Conservation (phyloP, 2,113 vertebrate genomes). For the Mobula hypostoma region DNA sequence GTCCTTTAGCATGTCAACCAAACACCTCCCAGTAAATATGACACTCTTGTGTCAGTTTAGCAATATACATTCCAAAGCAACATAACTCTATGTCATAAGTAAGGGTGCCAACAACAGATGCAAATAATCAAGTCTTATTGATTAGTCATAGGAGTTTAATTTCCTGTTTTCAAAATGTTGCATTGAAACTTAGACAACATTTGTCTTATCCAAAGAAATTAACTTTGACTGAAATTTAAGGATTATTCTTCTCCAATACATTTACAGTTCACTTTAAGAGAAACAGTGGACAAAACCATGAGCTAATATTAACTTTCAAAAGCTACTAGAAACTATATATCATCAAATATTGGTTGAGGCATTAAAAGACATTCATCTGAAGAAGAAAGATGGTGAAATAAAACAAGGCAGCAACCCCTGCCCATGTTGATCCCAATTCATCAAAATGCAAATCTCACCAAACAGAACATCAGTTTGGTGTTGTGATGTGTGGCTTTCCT, state of each 20-base stretch:
- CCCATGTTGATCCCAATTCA: not conserved
- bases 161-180: not conserved
- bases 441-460: not conserved
- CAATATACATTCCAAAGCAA: not conserved
- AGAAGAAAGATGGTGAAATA: not conserved
- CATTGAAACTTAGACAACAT: not conserved
- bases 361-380: not conserved
- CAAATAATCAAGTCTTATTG: not conserved
- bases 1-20: not conserved
- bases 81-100: not conserved
- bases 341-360: not conserved
- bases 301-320: not conserved
- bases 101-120: not conserved
- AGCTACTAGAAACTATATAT: not conserved
- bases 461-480: not conserved
- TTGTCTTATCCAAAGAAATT: not conserved
- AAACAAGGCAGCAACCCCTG: not conserved
- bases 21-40: not conserved
- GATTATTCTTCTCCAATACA: not conserved
- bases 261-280: not conserved
- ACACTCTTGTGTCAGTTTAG: not conserved
- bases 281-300: not conserved
- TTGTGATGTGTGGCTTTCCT: not conserved
- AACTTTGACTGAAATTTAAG: slow-evolving; percentile 13
- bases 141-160: not conserved